Evolutionary conservation across 2,888 invertebrate species (phyloP).

Genomic region (Patella caerulea): DNA sequence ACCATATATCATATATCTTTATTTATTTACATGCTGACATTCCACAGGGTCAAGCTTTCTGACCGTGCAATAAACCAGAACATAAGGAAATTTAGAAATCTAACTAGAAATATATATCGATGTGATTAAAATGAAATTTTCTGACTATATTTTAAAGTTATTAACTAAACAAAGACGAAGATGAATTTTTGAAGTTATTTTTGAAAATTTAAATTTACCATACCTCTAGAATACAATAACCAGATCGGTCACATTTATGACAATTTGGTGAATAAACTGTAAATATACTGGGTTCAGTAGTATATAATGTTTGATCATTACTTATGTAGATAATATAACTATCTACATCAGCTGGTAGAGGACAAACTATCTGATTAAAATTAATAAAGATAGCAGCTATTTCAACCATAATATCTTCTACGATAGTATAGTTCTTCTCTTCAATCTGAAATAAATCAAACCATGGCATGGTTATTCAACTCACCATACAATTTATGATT

Average conservation of each 20-base stretch:
- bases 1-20: not conserved
- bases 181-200: not conserved
- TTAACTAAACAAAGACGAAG: no score
- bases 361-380: conserved; percentile 45
- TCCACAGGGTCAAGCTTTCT: no score
- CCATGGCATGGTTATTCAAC: not conserved
- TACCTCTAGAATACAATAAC: conserved; percentile 42
- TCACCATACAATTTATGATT: not conserved
- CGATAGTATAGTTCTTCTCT: conserved; percentile 26
- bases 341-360: conserved; percentile 21
- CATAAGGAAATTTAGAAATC: no score
- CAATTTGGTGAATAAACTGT: conserved; percentile 42
- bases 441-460: conserved; percentile 29
- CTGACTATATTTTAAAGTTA: no score
- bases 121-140: no score
- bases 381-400: conserved; percentile 36
- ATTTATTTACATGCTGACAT: not conserved
- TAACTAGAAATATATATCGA: no score
- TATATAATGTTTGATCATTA: conserved; percentile 38
- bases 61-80: no score
- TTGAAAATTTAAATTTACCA: not conserved
- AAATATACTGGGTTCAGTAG: conserved; percentile 27
- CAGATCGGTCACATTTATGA: conserved; percentile 39
- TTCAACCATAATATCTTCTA: conserved; percentile 24
- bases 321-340: conserved; percentile 43